Percentiles rank a stretch among this genome's conserved stretches.
phyloP scores from a whole-genome alignment of 1,140 invertebrate species.

The Calliphora vicina region DNA sequence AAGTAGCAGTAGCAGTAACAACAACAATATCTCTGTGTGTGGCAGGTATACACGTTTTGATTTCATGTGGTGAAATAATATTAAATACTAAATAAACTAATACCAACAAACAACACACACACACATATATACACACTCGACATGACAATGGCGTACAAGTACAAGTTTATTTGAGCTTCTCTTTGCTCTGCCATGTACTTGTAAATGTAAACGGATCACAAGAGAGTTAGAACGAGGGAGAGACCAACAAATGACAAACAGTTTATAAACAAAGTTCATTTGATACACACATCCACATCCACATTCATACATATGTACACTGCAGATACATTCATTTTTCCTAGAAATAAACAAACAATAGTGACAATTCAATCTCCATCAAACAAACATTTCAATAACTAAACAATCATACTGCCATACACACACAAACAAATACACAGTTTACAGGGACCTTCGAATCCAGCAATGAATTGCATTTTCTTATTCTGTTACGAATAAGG shows the following conservation, averaged over 20 bases:
- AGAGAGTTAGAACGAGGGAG: not conserved
- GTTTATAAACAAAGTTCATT: not conserved
- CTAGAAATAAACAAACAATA: constrained; percentile 16
- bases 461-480: not conserved
- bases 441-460: not conserved
- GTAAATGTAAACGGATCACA: constrained; percentile 15
- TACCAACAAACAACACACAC: not conserved
- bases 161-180: not conserved
- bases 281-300: not conserved
- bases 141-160: not conserved
- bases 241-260: constrained; percentile 12
- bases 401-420: not conserved
- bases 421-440: not conserved
- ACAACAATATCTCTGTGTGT: not conserved
- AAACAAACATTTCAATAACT: constrained; percentile 12
- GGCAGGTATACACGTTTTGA: constrained; percentile 4
- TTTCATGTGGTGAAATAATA: constrained; percentile 16
- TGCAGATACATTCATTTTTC: not conserved
- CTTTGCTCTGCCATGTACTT: not conserved
- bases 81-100: constrained; percentile 3
- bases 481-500: not conserved
- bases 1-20: not conserved
- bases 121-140: not conserved
- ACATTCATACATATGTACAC: not conserved
- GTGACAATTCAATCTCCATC: constrained; percentile 23